Evolutionary conservation across 2,797 vertebrate genomes (phyloP).

Genomic region (Chelonia mydas): DNA sequence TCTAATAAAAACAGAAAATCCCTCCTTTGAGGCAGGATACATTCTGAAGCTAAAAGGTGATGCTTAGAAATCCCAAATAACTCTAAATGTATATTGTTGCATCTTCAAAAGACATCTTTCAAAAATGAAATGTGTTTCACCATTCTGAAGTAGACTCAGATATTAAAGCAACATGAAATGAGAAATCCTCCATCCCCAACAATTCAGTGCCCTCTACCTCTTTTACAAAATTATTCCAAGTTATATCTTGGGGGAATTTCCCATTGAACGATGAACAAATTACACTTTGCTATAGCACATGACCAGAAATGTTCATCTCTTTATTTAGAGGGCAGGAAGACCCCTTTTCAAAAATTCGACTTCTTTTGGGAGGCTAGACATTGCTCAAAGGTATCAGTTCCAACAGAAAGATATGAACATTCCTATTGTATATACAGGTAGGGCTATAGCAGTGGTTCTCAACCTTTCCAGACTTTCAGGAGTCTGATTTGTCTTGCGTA

Average conservation of each 20-base stretch:
- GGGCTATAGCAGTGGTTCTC: background rate
- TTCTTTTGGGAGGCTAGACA: background rate
- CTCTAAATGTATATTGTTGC: background rate
- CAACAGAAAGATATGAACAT: background rate
- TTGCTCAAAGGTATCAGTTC: background rate
- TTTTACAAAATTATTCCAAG: background rate
- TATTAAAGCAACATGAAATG: constrained; percentile 4
- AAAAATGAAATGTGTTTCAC: background rate
- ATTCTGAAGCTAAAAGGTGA: background rate
- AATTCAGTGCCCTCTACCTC: background rate
- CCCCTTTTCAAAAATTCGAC: background rate
- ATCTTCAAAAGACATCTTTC: background rate
- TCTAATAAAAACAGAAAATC: background rate
- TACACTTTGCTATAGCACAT: constrained; percentile 7
- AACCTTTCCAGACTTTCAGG: no score
- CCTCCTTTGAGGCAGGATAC: background rate
- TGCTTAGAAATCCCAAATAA: background rate
- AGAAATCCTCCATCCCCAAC: background rate
- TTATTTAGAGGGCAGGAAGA: background rate
- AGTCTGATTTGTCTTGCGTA: no score
- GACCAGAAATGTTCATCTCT: background rate
- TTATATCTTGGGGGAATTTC: background rate
- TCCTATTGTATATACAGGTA: background rate
- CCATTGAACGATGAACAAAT: background rate
- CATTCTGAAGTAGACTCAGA: background rate